Evolutionary conservation across 92 coral and sea anemone genomes (phyloP), one percentile per base, ranked within the genome.

Genomic region (Porites divaricata): DNA sequence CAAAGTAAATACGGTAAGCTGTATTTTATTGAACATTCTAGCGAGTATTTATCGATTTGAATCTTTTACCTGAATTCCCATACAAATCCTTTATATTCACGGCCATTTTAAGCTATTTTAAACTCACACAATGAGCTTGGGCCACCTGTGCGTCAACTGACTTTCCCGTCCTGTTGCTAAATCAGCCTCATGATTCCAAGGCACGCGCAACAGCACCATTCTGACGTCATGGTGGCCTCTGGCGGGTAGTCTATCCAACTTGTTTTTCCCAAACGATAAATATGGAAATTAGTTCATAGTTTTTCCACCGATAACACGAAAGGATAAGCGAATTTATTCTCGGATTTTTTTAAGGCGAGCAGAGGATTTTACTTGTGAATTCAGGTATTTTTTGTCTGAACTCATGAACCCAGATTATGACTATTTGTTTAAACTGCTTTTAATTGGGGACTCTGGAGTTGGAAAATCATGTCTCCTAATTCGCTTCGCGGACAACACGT

Each of bases 391-490:
- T 67, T 79, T 79, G 16, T 35, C 17, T 14, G 20, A 24, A 72
- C 53, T 23, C 14, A 97, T 97, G 99, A 95, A 97, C 79, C 93
- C 94, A 22, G 99, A 97, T 26, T 97, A 97, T 72, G 99, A 97
- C 72, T 97, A 95, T 81, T 72, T 97, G 83, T 97, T 97, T 77
- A 97, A 97, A 88, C 86, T 97, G 53, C 91, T 97, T 64, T 70
- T 97, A 41, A 91, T 97, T 59, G 99, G 99, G 16, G 99, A 97
- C 85, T 97, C 99, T 51, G 99, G 99, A 9, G 99, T 97, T 5
- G 99, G 99, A 15, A 97, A 97, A 77, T 95, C 98, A 22, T 89
- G 99, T 63, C 91, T 97, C n/a, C 87, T 97, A 20, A 93, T 97
- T 81, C 99, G 99, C 53, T 97, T 97, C 87, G 99, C 99, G 54